These are phyloP conservation scores for Temnothorax ravouxi DNA, from an alignment of 2,888 invertebrate species.

Conservation along the genomic window DNA sequence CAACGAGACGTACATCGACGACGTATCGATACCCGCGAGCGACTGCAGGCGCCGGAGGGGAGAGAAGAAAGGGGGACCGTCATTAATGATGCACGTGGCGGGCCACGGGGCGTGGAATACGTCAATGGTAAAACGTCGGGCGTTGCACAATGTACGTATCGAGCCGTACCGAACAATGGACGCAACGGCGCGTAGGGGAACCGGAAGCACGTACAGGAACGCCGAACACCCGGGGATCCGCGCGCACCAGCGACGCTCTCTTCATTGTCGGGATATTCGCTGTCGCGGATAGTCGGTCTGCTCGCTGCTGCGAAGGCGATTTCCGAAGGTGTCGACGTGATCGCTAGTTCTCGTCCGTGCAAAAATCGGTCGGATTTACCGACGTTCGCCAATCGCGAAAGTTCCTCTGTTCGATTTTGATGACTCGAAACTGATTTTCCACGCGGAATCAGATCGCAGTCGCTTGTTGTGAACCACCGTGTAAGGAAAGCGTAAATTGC, in stretches of 20 bases:
- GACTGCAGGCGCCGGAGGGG: slow-evolving; percentile 23
- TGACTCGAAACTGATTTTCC: background rate
- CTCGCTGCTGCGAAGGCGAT: slow-evolving; percentile 17
- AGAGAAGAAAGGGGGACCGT: slow-evolving; percentile 61
- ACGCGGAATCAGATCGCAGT: background rate
- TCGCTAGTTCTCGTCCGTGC: background rate
- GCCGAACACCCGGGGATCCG: slow-evolving; percentile 66
- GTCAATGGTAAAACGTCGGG: slow-evolving; percentile 79
- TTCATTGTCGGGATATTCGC: slow-evolving; percentile 83
- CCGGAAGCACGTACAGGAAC: slow-evolving; percentile 79
- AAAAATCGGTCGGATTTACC: background rate
- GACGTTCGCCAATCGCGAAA: background rate
- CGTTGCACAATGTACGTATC: slow-evolving; percentile 81
- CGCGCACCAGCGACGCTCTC: slow-evolving; percentile 62
- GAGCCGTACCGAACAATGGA: slow-evolving; percentile 84
- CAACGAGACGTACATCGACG: slow-evolving; percentile 78
- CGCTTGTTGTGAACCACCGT: background rate
- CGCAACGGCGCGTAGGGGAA: slow-evolving; percentile 70
- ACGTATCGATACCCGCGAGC: slow-evolving; percentile 65
- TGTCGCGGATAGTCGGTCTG: slow-evolving; percentile 76
- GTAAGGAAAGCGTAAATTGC: background rate
- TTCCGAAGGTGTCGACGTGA: background rate
- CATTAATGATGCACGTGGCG: slow-evolving; percentile 80
- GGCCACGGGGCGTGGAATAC: slow-evolving; percentile 65
- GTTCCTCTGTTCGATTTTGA: background rate